Conservation (phyloP, 2,888 invertebrate genomes). For the Melanotus villosus region DNA sequence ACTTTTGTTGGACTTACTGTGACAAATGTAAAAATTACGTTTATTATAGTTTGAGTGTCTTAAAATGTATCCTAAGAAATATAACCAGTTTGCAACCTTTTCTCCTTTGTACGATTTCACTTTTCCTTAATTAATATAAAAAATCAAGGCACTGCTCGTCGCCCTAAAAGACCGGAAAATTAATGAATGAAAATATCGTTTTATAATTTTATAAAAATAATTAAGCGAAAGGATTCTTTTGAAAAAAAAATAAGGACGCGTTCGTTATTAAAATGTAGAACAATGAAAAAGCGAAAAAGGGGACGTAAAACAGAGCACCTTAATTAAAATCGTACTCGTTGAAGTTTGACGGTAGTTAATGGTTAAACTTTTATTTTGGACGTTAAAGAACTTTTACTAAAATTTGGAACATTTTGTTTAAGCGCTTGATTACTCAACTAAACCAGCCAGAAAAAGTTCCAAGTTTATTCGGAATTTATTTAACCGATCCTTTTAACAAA, state of each 20-base stretch:
- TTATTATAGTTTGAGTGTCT: too few relatives aligned
- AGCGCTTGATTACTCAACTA: background rate
- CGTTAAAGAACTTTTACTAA: background rate
- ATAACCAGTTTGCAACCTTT: too few relatives aligned
- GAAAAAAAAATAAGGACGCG: background rate
- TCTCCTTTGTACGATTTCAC: too few relatives aligned
- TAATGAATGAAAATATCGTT: too few relatives aligned
- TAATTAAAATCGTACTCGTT: conserved; percentile 1
- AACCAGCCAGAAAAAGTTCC: background rate
- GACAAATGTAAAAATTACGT: too few relatives aligned
- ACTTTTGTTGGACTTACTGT: background rate
- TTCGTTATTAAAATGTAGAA: background rate
- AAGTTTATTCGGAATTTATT: background rate
- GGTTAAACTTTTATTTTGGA: conserved; percentile 5
- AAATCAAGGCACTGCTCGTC: too few relatives aligned
- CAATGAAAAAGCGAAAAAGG: background rate
- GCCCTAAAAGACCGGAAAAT: too few relatives aligned
- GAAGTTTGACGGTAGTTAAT: conserved; percentile 3
- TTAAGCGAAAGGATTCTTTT: too few relatives aligned
- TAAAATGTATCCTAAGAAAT: too few relatives aligned
- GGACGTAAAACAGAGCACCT: background rate
- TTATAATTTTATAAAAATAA: too few relatives aligned
- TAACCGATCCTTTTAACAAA: background rate
- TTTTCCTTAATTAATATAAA: too few relatives aligned
- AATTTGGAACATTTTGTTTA: conserved; percentile 10